These are phyloP conservation scores for Ctenomys sociabilis DNA, from an alignment of 2,113 vertebrate species.

Conservation along the genomic window DNA sequence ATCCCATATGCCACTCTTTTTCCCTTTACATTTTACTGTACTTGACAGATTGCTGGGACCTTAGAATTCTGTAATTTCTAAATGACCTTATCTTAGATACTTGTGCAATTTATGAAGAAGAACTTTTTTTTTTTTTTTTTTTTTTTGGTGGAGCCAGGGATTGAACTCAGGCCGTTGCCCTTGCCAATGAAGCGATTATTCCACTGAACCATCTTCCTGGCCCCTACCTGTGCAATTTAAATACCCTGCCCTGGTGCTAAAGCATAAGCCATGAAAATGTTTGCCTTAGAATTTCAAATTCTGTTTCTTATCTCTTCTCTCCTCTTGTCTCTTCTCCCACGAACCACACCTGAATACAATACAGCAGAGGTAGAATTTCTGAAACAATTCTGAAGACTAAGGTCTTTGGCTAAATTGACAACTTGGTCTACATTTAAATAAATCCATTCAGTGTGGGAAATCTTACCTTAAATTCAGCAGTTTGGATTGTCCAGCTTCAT, in stretches of 20 bases:
- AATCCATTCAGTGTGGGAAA: neutral
- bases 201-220: too few relatives aligned
- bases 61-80: slow-evolving; percentile 51
- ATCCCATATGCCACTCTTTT: neutral
- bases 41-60: slow-evolving; percentile 30
- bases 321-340: slow-evolving; percentile 44
- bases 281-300: slow-evolving; percentile 69
- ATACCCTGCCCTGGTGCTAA: slow-evolving; percentile 37
- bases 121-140: too few relatives aligned
- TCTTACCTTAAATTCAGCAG: neutral
- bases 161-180: too few relatives aligned
- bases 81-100: slow-evolving; percentile 47
- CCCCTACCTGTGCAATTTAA: slow-evolving; percentile 69
- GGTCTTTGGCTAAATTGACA: slow-evolving; percentile 8
- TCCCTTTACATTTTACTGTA: neutral
- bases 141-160: too few relatives aligned
- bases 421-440: slow-evolving; percentile 38
- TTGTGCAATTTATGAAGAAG: too few relatives aligned
- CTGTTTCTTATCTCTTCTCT: slow-evolving; percentile 27
- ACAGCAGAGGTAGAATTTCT: slow-evolving; percentile 15
- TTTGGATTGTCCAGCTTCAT: neutral
- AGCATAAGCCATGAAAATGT: slow-evolving; percentile 64
- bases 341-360: slow-evolving; percentile 22
- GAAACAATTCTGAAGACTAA: slow-evolving; percentile 54
- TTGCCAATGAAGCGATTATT: too few relatives aligned